phyloP scores from a whole-genome alignment of 1,140 invertebrate genomes.

The Drosophila willistoni region DNA sequence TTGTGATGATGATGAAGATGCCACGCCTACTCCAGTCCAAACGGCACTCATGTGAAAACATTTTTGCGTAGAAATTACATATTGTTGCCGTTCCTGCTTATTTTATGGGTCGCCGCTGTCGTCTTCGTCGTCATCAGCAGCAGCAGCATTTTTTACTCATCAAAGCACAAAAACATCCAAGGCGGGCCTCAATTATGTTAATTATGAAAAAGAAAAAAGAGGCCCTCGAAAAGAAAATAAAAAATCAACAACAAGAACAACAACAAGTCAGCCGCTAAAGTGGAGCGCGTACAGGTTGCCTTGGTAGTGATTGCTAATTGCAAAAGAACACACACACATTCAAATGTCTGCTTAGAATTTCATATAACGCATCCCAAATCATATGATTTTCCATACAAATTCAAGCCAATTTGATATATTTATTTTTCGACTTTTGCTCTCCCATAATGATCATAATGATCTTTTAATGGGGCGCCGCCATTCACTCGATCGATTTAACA shows the following conservation, averaged over 20 bases:
- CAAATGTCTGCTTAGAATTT: not conserved
- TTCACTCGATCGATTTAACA: not conserved
- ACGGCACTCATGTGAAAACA: constrained; percentile 39
- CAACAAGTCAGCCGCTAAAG: constrained; percentile 12
- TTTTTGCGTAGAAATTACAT: constrained; percentile 63
- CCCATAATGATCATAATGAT: not conserved
- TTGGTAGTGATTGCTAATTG: constrained; percentile 6
- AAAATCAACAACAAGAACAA: not conserved
- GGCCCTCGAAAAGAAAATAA: constrained; percentile 18
- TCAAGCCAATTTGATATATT: not conserved
- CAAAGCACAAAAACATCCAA: constrained; percentile 40
- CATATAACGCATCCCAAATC: not conserved
- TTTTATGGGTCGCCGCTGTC: not conserved
- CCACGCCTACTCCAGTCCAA: not conserved
- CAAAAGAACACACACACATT: not conserved
- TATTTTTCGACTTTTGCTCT: constrained; percentile 10
- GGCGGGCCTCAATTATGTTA: constrained; percentile 47
- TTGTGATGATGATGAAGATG: not conserved
- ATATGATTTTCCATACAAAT: not conserved
- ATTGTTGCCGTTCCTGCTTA: constrained; percentile 39
- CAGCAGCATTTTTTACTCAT: constrained; percentile 38
- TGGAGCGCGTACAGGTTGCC: constrained; percentile 10
- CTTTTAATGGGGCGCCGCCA: constrained; percentile 11
- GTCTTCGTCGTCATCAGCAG: too few relatives aligned
- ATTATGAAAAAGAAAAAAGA: constrained; percentile 46